Evolutionary conservation across 2,797 vertebrate species (phyloP).

Genomic region (Cephalopachus bancanus): DNA sequence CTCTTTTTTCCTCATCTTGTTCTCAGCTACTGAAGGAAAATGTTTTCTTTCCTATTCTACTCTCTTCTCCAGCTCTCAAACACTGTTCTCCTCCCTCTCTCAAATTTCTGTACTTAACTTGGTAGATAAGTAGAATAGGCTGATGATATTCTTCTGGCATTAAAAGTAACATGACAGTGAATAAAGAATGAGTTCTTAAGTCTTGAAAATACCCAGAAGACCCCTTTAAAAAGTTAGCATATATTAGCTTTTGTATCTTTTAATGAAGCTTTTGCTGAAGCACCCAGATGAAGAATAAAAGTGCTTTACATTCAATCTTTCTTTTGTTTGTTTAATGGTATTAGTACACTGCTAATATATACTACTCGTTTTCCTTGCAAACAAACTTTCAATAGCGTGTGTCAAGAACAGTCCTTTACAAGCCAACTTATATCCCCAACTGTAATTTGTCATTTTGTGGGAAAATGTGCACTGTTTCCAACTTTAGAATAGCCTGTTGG

Average conservation of each 20-base stretch:
- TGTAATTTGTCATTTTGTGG: not conserved
- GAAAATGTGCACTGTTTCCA: not conserved
- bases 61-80: not conserved
- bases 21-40: not conserved
- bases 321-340: not conserved
- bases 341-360: not conserved
- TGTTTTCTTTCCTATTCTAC: not conserved
- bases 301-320: not conserved
- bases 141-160: not conserved
- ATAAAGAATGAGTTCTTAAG: not conserved
- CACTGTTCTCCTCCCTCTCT: not conserved
- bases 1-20: not conserved
- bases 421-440: not conserved
- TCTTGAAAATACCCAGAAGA: not conserved
- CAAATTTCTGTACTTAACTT: not conserved
- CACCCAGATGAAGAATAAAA: not conserved
- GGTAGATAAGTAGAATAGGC: not conserved
- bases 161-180: not conserved
- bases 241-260: not conserved
- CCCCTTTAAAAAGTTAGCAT: constrained; percentile 26
- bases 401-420: not conserved
- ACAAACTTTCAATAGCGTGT: not conserved
- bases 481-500: not conserved
- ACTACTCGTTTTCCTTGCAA: not conserved
- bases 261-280: constrained; percentile 49